Conservation (phyloP, 2,113 vertebrate species). For the Poecilia latipinna region DNA sequence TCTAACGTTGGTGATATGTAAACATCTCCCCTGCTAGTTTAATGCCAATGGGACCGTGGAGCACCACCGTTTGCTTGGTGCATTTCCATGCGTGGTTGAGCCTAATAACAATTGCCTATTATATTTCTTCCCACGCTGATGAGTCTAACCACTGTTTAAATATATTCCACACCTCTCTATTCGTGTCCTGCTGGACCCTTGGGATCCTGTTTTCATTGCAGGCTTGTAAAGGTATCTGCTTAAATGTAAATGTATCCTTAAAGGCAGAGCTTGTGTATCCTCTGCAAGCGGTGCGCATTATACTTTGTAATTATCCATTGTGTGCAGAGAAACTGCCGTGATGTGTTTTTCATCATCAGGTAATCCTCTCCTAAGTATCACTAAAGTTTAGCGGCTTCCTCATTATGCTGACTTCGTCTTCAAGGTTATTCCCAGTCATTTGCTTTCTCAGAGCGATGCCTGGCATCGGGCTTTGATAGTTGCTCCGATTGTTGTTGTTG, state of each 20-base stretch:
- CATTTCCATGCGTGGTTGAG: constrained; percentile 38
- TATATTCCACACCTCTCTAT: constrained; percentile 34
- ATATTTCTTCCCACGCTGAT: constrained; percentile 35
- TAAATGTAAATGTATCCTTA: constrained; percentile 41
- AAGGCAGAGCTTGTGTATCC: constrained; percentile 26
- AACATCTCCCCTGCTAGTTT: not conserved
- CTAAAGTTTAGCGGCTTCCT: constrained; percentile 48
- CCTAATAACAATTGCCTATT: constrained; percentile 48
- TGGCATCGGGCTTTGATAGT: constrained; percentile 49
- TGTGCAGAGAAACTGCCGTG: constrained; percentile 16
- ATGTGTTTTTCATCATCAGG: constrained; percentile 60
- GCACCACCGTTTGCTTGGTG: constrained; percentile 21
- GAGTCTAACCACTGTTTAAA: constrained; percentile 43
- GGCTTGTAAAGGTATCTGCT: constrained; percentile 26
- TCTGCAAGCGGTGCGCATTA: constrained; percentile 12
- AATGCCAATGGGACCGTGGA: constrained; percentile 15
- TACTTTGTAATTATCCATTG: constrained; percentile 50
- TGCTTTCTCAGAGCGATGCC: constrained; percentile 23
- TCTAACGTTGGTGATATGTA: not conserved
- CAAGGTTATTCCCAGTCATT: constrained; percentile 60
- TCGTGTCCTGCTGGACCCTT: constrained; percentile 26
- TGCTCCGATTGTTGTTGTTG: constrained; percentile 43
- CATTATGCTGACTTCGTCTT: constrained; percentile 52
- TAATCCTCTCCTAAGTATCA: constrained; percentile 59
- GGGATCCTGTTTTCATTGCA: constrained; percentile 31